These are phyloP conservation scores for Diadromus collaris DNA, from an alignment of 2,888 invertebrate species.

Conservation along the genomic window DNA sequence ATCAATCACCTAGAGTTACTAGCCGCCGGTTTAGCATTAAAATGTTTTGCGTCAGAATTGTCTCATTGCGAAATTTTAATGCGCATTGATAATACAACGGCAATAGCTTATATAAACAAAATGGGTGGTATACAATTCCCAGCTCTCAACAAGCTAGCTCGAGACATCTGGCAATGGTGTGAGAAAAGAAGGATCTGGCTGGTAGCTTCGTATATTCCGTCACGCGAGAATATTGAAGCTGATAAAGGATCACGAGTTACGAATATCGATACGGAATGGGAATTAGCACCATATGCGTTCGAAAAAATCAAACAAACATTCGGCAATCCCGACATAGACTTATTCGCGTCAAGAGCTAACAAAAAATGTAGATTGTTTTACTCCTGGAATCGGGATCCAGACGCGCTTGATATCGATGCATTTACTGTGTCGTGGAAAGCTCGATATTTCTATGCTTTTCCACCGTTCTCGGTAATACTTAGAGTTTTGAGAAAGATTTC, in stretches of 20 bases:
- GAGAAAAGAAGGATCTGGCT: conserved; percentile 60
- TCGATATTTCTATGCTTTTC: conserved; percentile 57
- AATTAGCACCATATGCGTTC: conserved; percentile 50
- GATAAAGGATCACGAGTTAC: conserved; percentile 64
- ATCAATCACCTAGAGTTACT: conserved; percentile 54
- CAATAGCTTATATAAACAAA: conserved; percentile 62
- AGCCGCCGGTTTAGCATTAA: conserved; percentile 33
- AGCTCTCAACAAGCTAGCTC: conserved; percentile 48
- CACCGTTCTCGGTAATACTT: conserved; percentile 53
- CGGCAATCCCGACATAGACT: conserved; percentile 49
- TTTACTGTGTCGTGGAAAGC: conserved; percentile 25
- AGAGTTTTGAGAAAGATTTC: conserved; percentile 51
- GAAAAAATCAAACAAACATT: conserved; percentile 36
- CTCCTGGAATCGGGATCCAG: conserved; percentile 54
- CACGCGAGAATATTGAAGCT: conserved; percentile 60
- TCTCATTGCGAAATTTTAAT: conserved; percentile 58
- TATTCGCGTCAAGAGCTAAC: conserved; percentile 58
- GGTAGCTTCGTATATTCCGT: conserved; percentile 62
- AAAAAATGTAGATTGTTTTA: conserved; percentile 22
- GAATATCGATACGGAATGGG: conserved; percentile 62
- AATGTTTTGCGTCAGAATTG: conserved; percentile 20
- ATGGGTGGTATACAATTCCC: conserved; percentile 60
- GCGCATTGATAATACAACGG: conserved; percentile 64
- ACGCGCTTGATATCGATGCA: conserved; percentile 42
- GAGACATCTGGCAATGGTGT: conserved; percentile 64